phyloP scores from a whole-genome alignment of 2,113 vertebrate species.

The Psephotus haematonotus region DNA sequence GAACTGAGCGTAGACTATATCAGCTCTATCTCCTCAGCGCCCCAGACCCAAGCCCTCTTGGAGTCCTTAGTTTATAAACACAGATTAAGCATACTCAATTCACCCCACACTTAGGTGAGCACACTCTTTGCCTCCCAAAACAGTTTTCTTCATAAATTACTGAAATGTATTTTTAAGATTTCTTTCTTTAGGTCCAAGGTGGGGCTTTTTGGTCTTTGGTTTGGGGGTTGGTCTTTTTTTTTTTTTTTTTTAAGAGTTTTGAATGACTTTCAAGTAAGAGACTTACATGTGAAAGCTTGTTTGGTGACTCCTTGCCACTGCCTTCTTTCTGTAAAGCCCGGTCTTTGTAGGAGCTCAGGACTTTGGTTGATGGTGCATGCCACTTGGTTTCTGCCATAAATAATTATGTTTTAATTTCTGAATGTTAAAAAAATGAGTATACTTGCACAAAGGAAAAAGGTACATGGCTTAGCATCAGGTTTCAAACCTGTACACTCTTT shows the following conservation, averaged over 20 bases:
- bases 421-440: background rate
- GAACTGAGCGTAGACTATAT: background rate
- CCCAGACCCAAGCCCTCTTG: background rate
- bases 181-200: background rate
- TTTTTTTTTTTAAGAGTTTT: background rate
- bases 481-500: background rate
- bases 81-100: background rate
- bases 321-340: conserved; percentile 83
- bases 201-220: background rate
- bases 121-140: background rate
- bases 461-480: background rate
- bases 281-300: conserved; percentile 91
- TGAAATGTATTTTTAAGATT: background rate
- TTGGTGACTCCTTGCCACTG: conserved; percentile 88
- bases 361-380: conserved; percentile 89
- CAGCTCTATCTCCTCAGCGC: background rate
- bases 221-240: no score
- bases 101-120: background rate
- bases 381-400: conserved; percentile 88
- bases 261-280: background rate
- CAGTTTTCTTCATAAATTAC: background rate
- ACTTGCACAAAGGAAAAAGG: background rate
- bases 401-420: conserved; percentile 33
- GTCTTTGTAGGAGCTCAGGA: conserved; percentile 90
- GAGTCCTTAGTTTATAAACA: background rate